Conservation (phyloP, 2,888 invertebrate species). For the Lepeophtheirus nordmannii region DNA sequence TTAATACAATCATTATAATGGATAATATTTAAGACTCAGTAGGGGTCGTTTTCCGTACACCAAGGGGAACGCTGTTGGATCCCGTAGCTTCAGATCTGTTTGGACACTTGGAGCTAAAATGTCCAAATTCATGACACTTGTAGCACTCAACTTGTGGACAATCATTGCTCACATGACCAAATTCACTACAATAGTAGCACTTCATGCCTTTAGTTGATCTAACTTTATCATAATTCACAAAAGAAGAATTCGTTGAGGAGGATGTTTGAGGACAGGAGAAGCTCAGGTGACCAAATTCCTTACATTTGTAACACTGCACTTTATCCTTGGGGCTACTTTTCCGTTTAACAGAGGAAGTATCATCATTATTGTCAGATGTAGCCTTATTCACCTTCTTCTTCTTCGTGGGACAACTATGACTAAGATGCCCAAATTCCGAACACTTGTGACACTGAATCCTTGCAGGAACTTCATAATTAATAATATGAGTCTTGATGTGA, state of each 20-base stretch:
- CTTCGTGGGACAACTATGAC: not conserved
- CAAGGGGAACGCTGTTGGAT: not conserved
- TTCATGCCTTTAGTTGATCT: not conserved
- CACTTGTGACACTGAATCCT: not conserved
- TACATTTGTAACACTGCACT: not conserved
- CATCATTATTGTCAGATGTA: no score
- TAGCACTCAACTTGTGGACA: not conserved
- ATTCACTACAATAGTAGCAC: not conserved
- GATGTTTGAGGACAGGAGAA: not conserved
- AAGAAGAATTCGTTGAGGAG: not conserved
- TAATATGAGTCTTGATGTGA: not conserved
- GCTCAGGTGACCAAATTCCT: not conserved
- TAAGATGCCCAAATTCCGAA: not conserved
- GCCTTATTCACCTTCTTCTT: no score
- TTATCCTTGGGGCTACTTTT: not conserved
- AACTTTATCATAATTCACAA: not conserved
- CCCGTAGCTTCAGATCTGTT: not conserved
- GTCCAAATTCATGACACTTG: constrained; percentile 1
- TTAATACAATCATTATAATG: no score
- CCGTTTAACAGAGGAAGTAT: no score
- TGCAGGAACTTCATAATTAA: not conserved
- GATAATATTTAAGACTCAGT: not conserved
- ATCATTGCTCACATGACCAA: not conserved
- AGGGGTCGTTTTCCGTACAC: not conserved
- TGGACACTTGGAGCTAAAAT: not conserved